Percentiles rank a stretch among this genome's conserved stretches.
These are phyloP conservation scores for Lepidurus apus DNA, from an alignment of 1,140 invertebrate species.

Conservation along the genomic window DNA sequence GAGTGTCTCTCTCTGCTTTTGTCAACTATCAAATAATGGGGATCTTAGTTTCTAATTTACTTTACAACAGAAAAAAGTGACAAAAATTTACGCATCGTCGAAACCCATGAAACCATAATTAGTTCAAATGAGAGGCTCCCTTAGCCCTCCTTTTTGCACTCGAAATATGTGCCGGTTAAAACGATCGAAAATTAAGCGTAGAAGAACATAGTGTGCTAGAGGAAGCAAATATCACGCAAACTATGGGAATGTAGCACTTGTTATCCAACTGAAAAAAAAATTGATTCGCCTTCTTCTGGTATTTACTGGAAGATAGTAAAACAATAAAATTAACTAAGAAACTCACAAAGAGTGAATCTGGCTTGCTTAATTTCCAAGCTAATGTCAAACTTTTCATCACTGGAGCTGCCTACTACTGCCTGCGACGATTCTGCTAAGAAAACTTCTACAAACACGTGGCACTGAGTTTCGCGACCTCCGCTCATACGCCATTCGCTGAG, in stretches of 20 bases:
- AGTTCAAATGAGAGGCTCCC: neutral
- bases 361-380: no score
- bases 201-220: constrained; percentile 14
- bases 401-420: constrained; percentile 1
- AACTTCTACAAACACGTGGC: neutral
- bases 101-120: neutral
- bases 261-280: neutral
- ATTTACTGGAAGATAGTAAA: neutral
- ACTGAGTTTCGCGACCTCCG: neutral
- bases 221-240: constrained; percentile 19
- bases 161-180: neutral
- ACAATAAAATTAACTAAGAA: neutral
- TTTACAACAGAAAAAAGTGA: neutral
- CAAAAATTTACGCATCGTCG: neutral
- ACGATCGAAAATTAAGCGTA: neutral
- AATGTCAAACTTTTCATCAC: neutral
- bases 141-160: neutral
- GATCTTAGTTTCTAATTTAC: neutral
- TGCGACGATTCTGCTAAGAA: no score
- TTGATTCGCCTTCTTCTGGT: neutral
- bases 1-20: neutral
- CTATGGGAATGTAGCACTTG: constrained; percentile 18
- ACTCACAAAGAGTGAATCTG: no score
- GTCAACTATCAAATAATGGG: neutral
- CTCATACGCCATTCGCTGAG: neutral